Evolutionary conservation across 2,888 invertebrate genomes (phyloP).

Genomic region (Scaptomyza caliginosa): DNA sequence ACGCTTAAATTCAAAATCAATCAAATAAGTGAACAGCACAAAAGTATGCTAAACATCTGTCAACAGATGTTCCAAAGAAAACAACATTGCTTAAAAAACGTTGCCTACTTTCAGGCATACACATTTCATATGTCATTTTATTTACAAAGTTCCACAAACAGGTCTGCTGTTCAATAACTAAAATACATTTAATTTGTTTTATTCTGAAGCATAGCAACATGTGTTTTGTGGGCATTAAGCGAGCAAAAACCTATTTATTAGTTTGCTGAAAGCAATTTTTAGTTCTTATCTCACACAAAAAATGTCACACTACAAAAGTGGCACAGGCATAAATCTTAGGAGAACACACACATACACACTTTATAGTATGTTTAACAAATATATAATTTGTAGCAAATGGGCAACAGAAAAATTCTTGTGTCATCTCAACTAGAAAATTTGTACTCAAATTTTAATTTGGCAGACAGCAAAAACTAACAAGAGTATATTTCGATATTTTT

Average conservation of each 20-base stretch:
- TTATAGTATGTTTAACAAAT: conserved; percentile 5
- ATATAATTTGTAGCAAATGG: conserved; percentile 50
- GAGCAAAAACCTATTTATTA: conserved; percentile 56
- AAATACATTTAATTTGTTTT: conserved; percentile 9
- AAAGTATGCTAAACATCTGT: conserved; percentile 21
- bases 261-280: conserved; percentile 58
- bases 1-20: conserved; percentile 4
- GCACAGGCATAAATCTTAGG: conserved; percentile 76
- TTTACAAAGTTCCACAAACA: not conserved
- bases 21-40: not conserved
- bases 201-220: conserved; percentile 26
- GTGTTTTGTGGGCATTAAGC: conserved; percentile 9
- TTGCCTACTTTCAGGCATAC: conserved; percentile 21
- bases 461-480: conserved; percentile 21
- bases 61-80: too few species aligned
- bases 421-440: conserved; percentile 72
- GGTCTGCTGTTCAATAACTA: conserved; percentile 7
- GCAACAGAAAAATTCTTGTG: conserved; percentile 57
- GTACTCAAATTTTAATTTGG: conserved; percentile 41
- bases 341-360: conserved; percentile 26
- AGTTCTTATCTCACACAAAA: conserved; percentile 47
- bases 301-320: conserved; percentile 63
- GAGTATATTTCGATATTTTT: conserved; percentile 4
- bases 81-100: not conserved
- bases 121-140: not conserved